Conservation (phyloP, 2,888 invertebrate species). For the Phrixothrix hirtus region DNA sequence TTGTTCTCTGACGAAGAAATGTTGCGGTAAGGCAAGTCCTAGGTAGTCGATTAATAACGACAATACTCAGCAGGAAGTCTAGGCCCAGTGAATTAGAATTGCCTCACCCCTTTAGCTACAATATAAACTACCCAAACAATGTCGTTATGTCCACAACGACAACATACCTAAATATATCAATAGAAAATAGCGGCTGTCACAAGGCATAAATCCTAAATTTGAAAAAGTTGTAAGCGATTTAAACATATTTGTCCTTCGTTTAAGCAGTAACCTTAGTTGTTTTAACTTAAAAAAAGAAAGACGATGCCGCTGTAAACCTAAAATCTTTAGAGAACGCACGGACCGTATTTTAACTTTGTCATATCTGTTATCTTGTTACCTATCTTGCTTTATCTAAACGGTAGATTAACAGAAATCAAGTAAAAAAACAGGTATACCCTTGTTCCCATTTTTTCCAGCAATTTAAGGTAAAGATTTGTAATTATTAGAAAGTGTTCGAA, state of each 20-base stretch:
- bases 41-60: slow-evolving; percentile 43
- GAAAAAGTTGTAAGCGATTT: slow-evolving; percentile 25
- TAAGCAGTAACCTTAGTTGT: neutral
- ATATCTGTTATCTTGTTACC: slow-evolving; percentile 38
- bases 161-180: slow-evolving; percentile 35
- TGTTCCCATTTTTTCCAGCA: slow-evolving; percentile 15
- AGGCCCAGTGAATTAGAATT: slow-evolving; percentile 34
- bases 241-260: slow-evolving; percentile 9
- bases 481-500: too few species aligned
- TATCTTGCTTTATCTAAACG: slow-evolving; percentile 39
- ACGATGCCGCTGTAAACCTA: neutral
- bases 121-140: slow-evolving; percentile 36
- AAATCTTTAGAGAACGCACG: neutral
- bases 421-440: slow-evolving; percentile 29
- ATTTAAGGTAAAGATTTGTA: neutral
- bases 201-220: slow-evolving; percentile 30
- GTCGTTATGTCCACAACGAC: slow-evolving; percentile 33
- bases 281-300: neutral
- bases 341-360: slow-evolving; percentile 40
- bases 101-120: slow-evolving; percentile 34
- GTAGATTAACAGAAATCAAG: slow-evolving; percentile 38
- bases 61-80: slow-evolving; percentile 37
- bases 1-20: slow-evolving; percentile 14
- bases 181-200: slow-evolving; percentile 32
- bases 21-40: slow-evolving; percentile 31